Base-by-base conservation (phyloP, 2,113 vertebrate species). In the Ceyx margarethae region DNA sequence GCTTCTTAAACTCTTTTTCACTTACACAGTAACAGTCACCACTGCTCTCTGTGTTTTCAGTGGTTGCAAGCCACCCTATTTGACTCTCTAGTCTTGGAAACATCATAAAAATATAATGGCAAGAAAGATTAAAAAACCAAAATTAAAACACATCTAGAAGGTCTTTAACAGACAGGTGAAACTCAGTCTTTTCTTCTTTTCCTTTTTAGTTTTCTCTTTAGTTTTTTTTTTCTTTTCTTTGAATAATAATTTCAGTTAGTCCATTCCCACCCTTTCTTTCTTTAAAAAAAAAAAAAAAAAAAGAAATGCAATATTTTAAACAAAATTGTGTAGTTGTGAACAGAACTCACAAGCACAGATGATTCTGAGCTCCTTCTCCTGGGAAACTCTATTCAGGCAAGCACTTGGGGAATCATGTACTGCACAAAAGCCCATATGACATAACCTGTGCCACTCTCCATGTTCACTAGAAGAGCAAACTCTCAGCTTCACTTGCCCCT, bases 41-140 rank as follows among this genome's bases (percentile, higher is more conserved):
- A 35, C 21, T 0, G 1, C 28, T 53, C 3, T 46, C 46, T 45
- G 7, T 68, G 18, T 20, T 73, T 22, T 23, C 0, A 1, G 6
- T 56, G 10, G 3, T 37, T 67, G 37, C n/a, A 77, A 46, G 18
- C 29, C 40, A 46, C n/a, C 7, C 11, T 40, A 51, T 62, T 62
- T 82, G 4, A 17, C 13, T 53, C 21, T 86, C 33, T 58, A 9
- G n/a, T 80, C n/a, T 53, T 79, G 29, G 72, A 74, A 93, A 31
- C n/a, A 58, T 4, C 4, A 3, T 48, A 29, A n/a, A 74, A 81
- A 48, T 50, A 42, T 18, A 77, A 54, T 72, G 64, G 10, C 11
- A 83, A 84, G 56, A 83, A 81, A 77, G 12, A 43, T 64, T 37
- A 73, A 89, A 31, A 90, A 42, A 85, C 29, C 10, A 54, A 61